These are phyloP conservation scores for Eristalis arbustorum DNA, from an alignment of 2,888 invertebrate genomes.

Conservation along the genomic window DNA sequence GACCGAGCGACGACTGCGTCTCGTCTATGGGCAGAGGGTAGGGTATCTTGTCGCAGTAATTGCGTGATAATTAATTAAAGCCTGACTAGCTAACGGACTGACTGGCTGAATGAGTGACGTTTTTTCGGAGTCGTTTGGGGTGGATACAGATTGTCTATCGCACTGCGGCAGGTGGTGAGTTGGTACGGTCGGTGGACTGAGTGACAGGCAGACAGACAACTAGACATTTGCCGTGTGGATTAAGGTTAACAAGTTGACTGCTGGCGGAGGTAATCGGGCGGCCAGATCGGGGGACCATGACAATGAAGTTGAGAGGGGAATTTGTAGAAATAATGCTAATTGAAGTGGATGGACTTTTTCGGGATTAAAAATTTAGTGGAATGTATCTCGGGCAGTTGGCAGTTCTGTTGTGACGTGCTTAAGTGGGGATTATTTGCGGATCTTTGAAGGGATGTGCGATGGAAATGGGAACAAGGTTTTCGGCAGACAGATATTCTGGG, in stretches of 20 bases:
- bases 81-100: conserved; percentile 67
- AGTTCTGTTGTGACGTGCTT: conserved; percentile 38
- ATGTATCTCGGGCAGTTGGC: conserved; percentile 12
- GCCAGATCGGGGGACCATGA: conserved; percentile 23
- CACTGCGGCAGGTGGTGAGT: conserved; percentile 48
- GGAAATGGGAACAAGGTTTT: background rate
- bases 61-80: conserved; percentile 74
- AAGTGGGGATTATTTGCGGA: conserved; percentile 36
- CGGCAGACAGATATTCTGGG: background rate
- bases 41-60: conserved; percentile 72
- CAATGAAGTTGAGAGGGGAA: conserved; percentile 50
- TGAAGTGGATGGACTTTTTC: conserved; percentile 60
- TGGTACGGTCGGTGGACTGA: conserved; percentile 12
- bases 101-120: conserved; percentile 18
- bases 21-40: conserved; percentile 2
- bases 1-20: background rate
- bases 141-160: conserved; percentile 32
- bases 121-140: conserved; percentile 9
- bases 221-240: conserved; percentile 58
- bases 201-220: conserved; percentile 60
- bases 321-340: conserved; percentile 67
- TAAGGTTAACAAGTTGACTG: conserved; percentile 53
- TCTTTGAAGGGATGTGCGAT: background rate
- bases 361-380: conserved; percentile 55
- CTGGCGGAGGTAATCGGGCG: conserved; percentile 17